Conservation (phyloP, 2,113 vertebrate genomes). For the Hylia prasina region DNA sequence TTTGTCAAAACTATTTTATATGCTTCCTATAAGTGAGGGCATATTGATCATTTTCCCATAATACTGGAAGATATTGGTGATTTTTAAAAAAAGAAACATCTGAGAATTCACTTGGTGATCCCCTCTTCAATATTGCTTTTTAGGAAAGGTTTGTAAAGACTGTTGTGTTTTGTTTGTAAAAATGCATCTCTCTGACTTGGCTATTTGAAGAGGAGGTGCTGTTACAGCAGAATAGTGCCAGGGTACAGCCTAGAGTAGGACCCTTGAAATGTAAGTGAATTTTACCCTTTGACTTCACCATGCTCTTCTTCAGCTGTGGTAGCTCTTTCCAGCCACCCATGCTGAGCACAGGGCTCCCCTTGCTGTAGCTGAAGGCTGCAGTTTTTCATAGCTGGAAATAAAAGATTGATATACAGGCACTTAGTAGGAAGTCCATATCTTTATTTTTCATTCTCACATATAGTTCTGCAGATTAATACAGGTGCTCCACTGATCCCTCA, state of each 20-base stretch:
- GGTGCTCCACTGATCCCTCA: neutral
- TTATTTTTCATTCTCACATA: neutral
- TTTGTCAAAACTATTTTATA: neutral
- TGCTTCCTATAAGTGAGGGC: neutral
- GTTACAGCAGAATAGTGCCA: neutral
- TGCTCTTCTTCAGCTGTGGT: neutral
- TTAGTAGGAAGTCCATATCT: neutral
- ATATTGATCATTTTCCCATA: accelerated
- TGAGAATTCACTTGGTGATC: neutral
- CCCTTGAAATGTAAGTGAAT: neutral
- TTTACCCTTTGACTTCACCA: neutral
- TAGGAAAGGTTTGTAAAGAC: neutral
- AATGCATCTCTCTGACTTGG: neutral
- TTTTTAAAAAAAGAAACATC: neutral
- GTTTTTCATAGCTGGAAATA: neutral
- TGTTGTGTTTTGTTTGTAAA: neutral
- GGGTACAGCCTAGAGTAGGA: neutral
- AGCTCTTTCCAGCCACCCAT: neutral
- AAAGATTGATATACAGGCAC: neutral
- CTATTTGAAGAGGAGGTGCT: neutral
- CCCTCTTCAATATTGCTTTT: neutral
- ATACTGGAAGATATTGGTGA: neutral
- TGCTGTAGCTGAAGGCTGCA: neutral
- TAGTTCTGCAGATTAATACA: neutral
- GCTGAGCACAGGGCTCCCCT: neutral